Evolutionary conservation across 2,113 vertebrate species (phyloP), one percentile per base, ranked within the genome.

Genomic region (Menura novaehollandiae): DNA sequence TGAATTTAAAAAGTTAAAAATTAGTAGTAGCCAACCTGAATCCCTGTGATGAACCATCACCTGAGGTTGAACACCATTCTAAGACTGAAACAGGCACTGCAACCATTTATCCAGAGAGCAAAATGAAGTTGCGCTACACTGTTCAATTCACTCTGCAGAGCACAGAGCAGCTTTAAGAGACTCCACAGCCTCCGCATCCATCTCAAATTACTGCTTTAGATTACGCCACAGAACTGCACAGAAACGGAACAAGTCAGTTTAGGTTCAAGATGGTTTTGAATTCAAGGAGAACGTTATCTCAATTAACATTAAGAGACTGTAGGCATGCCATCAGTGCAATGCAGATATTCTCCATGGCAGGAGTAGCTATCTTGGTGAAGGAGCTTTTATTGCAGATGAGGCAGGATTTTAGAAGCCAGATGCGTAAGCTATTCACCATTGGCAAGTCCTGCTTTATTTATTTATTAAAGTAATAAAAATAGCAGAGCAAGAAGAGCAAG

Each of bases 381-480:
- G n/a, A 73, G 66, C 27, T 91, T 60, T 66, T 80, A 59, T 55
- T 83, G 63, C 75, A 94, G 78, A 94, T 85, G 89, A 96, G 44
- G 62, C 73, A 94, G 89, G 66, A 89, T 43, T 94, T 92, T 44
- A 77, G 39, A 69, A 95, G 46, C n/a, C 66, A 78, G 62, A 76
- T 69, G 43, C 56, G 44, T n/a, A 82, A 85, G 63, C 23, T 90
- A 35, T 76, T 85, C 39, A 83, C 51, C 56, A 39, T 1, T 59
- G 33, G 28, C 75, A 90, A 62, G n/a, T n/a, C 23, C 39, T 58
- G 23, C 8, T 66, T 72, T 44, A 59, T 49, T 88, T 81, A 18
- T 74, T 68, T 43, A 7, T n/a, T 6, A 5, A 69, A 74, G 33
- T 39, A 76, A 85, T 69, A 93, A 95, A 62, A 95, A 91, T 3